These are phyloP conservation scores for Montifringilla adamsi DNA, from an alignment of 2,113 vertebrate genomes.

Conservation along the genomic window DNA sequence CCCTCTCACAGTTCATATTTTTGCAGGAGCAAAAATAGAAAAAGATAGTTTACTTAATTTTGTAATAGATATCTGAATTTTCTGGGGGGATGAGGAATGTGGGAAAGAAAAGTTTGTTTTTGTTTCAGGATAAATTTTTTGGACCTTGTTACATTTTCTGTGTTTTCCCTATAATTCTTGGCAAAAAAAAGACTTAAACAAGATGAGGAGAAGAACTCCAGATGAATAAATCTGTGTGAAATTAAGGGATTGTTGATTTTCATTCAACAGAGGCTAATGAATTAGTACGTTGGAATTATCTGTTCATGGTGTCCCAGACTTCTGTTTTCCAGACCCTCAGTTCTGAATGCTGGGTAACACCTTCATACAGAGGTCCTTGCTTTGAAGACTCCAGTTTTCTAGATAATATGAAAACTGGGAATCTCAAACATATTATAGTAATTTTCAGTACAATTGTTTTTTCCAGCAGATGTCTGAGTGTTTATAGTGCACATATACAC, in stretches of 20 bases:
- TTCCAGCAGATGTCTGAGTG: neutral
- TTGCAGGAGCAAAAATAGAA: neutral
- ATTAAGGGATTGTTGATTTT: neutral
- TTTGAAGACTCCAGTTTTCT: neutral
- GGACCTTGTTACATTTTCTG: neutral
- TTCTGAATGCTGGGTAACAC: neutral
- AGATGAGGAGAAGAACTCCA: constrained; percentile 2
- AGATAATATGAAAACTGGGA: neutral
- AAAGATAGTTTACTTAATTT: neutral
- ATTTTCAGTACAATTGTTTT: neutral
- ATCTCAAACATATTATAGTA: neutral
- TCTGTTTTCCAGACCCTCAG: neutral
- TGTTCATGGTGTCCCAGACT: neutral
- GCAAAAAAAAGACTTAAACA: constrained; percentile 34
- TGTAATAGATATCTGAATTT: neutral
- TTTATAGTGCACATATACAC: neutral
- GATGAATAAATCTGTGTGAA: neutral
- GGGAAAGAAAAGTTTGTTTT: constrained; percentile 6
- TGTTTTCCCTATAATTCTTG: constrained; percentile 30
- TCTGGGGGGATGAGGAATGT: neutral
- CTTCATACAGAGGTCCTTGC: neutral
- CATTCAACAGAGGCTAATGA: neutral
- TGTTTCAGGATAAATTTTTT: constrained; percentile 1
- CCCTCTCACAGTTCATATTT: neutral
- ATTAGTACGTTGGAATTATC: neutral